Conservation (phyloP, 2,113 vertebrate species). For the Oceanodroma tethys region DNA sequence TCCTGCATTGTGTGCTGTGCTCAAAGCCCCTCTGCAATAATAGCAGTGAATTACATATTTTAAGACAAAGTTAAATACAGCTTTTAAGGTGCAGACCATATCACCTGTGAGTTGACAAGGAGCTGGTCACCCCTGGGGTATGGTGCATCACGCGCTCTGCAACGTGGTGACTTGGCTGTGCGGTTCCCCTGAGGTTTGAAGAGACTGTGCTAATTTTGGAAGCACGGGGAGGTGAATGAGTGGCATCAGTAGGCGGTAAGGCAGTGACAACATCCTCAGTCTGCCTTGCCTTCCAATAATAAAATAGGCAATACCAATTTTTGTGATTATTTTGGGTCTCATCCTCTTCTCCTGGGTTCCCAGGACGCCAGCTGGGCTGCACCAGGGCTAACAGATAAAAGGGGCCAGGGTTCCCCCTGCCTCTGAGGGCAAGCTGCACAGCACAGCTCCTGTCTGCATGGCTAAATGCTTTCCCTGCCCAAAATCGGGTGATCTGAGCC, state of each 20-base stretch:
- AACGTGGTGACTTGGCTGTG: background rate
- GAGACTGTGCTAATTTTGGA: background rate
- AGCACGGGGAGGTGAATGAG: background rate
- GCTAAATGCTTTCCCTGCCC: background rate
- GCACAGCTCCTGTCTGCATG: rapidly evolving
- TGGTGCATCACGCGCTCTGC: background rate
- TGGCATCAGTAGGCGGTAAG: background rate
- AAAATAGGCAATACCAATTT: background rate
- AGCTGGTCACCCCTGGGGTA: background rate
- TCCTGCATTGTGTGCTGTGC: background rate
- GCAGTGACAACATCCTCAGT: background rate
- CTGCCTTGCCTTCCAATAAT: background rate
- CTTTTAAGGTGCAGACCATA: background rate
- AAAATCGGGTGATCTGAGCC: background rate
- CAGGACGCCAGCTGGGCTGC: background rate
- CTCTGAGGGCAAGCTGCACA: background rate
- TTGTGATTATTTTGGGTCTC: background rate
- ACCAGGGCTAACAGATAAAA: background rate
- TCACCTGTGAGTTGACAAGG: background rate
- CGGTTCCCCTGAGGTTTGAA: background rate
- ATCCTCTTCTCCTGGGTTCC: background rate
- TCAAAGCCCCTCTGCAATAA: no score
- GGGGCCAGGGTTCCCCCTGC: background rate
- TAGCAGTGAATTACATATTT: background rate
- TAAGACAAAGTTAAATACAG: background rate